Evolutionary conservation across 2,113 vertebrate species (phyloP), one percentile per base, ranked within the genome.

Genomic region (Argyrosomus japonicus): DNA sequence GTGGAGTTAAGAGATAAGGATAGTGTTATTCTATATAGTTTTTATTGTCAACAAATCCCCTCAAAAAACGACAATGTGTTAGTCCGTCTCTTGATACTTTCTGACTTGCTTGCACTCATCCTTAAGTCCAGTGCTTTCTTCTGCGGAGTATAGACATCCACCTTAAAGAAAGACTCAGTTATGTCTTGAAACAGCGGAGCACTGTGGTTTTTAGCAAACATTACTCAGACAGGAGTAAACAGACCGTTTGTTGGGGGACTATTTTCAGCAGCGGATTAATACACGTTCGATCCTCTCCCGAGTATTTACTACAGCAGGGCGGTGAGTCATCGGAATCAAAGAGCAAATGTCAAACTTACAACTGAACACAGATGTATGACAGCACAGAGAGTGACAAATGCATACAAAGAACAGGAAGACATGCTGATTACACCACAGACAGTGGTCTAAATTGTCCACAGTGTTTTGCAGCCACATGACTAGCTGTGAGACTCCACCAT

Each of bases 241-340:
- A 13, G 56, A 2, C 23, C 14, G 7, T 29, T 29, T 27, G 21
- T 62, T 15, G 3, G 15, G 7, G 53, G 32, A 58, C 29, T 29
- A 80, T 43, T 72, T 70, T 48, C 50, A 47, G 45, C 29, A 36
- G 72, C 13, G 21, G 50, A 71, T 62, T 48, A n/a, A 57, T 19
- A 19, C 36, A 72, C 14, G 19, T 19, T 13, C 27, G 1, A 47
- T 3, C 3, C 21, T 36, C 9, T 40, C 1, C 27, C 13, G 45
- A 51, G 10, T 23, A 23, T 62, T n/a, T 62, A 3, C 8, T 63
- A 29, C 8, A 40, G 65, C 57, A 62, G n/a, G 45, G 13, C 0
- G 29, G 27, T 45, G 45, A 40, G 36, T 40, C 8, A 14, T 4
- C 54, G 6, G 23, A 25, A 15, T 58, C 23, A 58, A 27, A 58